Conservation (phyloP, 2,888 invertebrate genomes). For the Sphinx pinastri region DNA sequence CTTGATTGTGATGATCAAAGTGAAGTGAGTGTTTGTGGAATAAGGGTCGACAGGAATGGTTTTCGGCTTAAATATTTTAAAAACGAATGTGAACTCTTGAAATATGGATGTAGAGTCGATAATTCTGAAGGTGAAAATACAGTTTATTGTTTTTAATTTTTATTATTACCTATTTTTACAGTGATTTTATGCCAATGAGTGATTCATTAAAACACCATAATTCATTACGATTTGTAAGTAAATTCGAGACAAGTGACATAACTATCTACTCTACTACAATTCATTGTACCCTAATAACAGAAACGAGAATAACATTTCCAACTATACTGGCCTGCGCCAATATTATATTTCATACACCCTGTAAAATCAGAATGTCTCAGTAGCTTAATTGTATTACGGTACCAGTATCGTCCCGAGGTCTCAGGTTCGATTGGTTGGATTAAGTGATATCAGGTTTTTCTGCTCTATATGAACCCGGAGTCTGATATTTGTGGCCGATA, state of each 20-base stretch:
- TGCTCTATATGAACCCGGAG: too few relatives aligned
- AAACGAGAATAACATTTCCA: background rate
- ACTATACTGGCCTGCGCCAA: background rate
- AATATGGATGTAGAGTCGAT: slow-evolving; percentile 58
- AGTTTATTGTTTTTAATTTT: background rate
- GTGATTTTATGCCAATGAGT: background rate
- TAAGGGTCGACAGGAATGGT: slow-evolving; percentile 49
- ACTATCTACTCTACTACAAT: too few relatives aligned
- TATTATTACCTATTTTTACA: background rate
- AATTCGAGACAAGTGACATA: too few relatives aligned
- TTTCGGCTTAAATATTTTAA: slow-evolving; percentile 56
- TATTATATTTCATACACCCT: too few relatives aligned
- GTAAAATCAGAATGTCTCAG: background rate
- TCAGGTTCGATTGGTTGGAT: background rate
- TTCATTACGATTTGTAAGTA: too few relatives aligned
- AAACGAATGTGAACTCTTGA: slow-evolving; percentile 62
- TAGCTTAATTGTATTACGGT: background rate
- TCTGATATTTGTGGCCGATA: too few relatives aligned
- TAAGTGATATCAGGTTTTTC: too few relatives aligned
- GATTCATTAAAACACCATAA: too few relatives aligned
- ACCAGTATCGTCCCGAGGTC: background rate
- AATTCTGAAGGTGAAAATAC: slow-evolving; percentile 26
- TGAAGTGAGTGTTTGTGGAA: slow-evolving; percentile 54
- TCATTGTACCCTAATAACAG: too few relatives aligned
- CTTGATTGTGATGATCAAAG: slow-evolving; percentile 47